Evolutionary conservation across 1,140 invertebrate species (phyloP).

Genomic region (Eulimnadia texana): DNA sequence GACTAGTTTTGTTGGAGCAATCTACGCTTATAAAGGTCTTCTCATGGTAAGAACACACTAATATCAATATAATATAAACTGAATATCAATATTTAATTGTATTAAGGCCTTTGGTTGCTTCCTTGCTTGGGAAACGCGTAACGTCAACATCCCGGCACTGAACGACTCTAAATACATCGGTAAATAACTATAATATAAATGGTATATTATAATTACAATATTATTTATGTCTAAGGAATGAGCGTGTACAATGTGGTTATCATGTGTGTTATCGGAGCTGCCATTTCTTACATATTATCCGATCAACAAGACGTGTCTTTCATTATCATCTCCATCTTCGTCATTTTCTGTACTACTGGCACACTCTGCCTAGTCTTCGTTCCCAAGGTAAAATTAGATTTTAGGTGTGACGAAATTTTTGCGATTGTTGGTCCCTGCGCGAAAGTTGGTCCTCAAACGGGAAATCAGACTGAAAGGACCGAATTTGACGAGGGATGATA

Average conservation of each 20-base stretch:
- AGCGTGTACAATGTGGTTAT: slow-evolving; percentile 98
- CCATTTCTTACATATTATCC: slow-evolving; percentile 80
- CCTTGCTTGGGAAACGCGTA: slow-evolving; percentile 95
- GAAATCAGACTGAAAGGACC: too few species aligned
- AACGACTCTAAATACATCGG: slow-evolving; percentile 98
- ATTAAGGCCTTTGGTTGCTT: slow-evolving; percentile 99
- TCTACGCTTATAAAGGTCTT: slow-evolving; percentile 95
- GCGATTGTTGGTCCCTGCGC: too few species aligned
- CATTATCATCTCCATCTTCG: slow-evolving; percentile 90
- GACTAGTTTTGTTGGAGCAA: slow-evolving; percentile 83
- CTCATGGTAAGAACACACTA: slow-evolving; percentile 73
- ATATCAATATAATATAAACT: too few species aligned
- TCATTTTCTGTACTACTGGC: slow-evolving; percentile 96
- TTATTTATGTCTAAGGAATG: too few species aligned
- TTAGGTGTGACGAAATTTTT: too few species aligned
- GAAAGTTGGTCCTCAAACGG: too few species aligned
- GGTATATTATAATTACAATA: background rate
- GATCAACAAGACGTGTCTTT: slow-evolving; percentile 94
- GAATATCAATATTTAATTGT: too few species aligned
- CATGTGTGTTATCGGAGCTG: slow-evolving; percentile 93
- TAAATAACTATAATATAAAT: background rate
- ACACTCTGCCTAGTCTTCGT: slow-evolving; percentile 96
- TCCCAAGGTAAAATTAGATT: slow-evolving; percentile 74
- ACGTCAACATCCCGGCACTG: slow-evolving; percentile 92
- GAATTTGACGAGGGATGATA: too few species aligned